A percentile compares a stretch with the other conserved stretches of the same genome.
These are phyloP conservation scores for Acrocephalus arundinaceus DNA, from an alignment of 2,113 vertebrate species.

Conservation along the genomic window DNA sequence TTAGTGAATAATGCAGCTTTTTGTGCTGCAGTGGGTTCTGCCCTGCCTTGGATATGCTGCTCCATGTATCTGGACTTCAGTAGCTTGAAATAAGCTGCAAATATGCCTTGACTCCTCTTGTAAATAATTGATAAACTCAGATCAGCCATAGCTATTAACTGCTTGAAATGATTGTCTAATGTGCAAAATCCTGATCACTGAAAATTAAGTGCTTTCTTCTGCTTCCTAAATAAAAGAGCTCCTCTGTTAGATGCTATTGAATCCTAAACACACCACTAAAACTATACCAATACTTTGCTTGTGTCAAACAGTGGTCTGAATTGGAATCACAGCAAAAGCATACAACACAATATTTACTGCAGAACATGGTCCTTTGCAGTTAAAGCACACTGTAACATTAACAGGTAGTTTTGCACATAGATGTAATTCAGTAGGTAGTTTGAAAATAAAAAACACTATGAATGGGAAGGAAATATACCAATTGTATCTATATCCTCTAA, in stretches of 20 bases:
- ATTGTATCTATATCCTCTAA: background rate
- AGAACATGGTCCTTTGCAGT: background rate
- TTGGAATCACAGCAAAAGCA: background rate
- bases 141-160: slow-evolving; percentile 35
- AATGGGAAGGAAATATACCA: background rate
- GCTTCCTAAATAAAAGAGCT: slow-evolving; percentile 19
- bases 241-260: background rate
- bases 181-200: slow-evolving; percentile 47
- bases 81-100: background rate
- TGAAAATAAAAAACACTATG: background rate
- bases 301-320: background rate
- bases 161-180: slow-evolving; percentile 53
- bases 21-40: background rate
- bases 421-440: background rate
- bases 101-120: background rate
- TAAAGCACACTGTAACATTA: background rate
- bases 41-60: background rate
- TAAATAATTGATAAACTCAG: slow-evolving; percentile 32
- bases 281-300: background rate
- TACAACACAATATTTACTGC: background rate
- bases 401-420: background rate
- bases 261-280: background rate
- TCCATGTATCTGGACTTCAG: background rate
- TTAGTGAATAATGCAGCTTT: slow-evolving; percentile 37
- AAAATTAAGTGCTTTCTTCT: slow-evolving; percentile 30